phyloP scores from a whole-genome alignment of 2,888 invertebrate species.

The Eristalis pertinax region DNA sequence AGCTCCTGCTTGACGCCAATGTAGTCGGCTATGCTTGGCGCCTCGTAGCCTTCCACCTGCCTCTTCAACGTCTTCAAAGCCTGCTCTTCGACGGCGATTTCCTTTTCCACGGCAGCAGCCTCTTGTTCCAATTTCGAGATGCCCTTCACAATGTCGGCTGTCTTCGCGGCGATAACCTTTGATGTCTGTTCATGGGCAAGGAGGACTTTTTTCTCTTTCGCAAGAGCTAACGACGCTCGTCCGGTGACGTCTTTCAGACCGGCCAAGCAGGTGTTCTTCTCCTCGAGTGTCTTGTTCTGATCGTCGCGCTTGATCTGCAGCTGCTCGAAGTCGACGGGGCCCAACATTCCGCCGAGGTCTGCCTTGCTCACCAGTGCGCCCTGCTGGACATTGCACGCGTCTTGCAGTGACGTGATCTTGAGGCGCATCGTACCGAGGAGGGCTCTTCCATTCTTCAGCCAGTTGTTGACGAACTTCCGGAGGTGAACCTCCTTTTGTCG shows the following conservation, averaged over 20 bases:
- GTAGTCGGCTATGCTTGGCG: slow-evolving; percentile 83
- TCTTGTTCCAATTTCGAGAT: slow-evolving; percentile 81
- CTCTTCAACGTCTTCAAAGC: slow-evolving; percentile 78
- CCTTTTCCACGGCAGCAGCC: slow-evolving; percentile 76
- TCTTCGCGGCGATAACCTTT: slow-evolving; percentile 80
- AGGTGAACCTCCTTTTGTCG: slow-evolving; percentile 78
- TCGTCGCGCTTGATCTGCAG: slow-evolving; percentile 83
- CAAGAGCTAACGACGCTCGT: slow-evolving; percentile 82
- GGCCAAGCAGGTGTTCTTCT: slow-evolving; percentile 82
- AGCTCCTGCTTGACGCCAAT: slow-evolving; percentile 82
- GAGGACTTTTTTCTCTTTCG: slow-evolving; percentile 82
- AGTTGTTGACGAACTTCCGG: slow-evolving; percentile 83
- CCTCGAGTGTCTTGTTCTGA: slow-evolving; percentile 82
- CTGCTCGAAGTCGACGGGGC: slow-evolving; percentile 84
- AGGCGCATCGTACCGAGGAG: slow-evolving; percentile 83
- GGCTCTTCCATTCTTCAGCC: slow-evolving; percentile 82
- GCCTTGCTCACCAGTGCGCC: slow-evolving; percentile 80
- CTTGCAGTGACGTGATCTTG: slow-evolving; percentile 82
- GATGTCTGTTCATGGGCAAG: slow-evolving; percentile 80
- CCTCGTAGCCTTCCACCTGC: slow-evolving; percentile 80
- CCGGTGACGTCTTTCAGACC: slow-evolving; percentile 83
- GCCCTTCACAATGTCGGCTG: slow-evolving; percentile 79
- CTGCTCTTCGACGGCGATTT: slow-evolving; percentile 79
- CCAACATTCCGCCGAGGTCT: slow-evolving; percentile 83
- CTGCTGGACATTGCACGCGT: slow-evolving; percentile 81